These are phyloP conservation scores for Drosophila pandora DNA, from an alignment of 1,140 invertebrate genomes.

Conservation along the genomic window DNA sequence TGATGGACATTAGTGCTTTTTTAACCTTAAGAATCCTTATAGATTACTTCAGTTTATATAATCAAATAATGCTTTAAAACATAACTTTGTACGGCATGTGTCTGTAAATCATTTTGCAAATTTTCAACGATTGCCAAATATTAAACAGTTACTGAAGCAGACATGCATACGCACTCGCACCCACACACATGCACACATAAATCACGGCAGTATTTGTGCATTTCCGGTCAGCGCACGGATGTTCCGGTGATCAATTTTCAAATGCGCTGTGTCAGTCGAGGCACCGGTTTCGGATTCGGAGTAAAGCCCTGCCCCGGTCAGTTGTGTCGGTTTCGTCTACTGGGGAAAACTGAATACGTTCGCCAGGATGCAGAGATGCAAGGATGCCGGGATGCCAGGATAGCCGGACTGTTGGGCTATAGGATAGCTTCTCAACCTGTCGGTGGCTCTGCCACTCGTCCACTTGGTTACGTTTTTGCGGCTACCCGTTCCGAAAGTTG, in stretches of 20 bases:
- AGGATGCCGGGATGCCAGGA: conserved; percentile 1
- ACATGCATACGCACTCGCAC: conserved; percentile 26
- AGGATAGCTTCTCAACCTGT: conserved; percentile 62
- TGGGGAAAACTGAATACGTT: conserved; percentile 6
- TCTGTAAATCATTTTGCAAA: conserved; percentile 36
- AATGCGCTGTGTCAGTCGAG: conserved; percentile 74
- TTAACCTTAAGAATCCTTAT: no score
- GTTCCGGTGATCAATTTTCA: conserved; percentile 82
- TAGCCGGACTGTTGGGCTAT: not conserved
- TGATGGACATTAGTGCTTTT: not conserved
- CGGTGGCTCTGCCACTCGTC: conserved; percentile 45
- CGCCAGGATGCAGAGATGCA: not conserved
- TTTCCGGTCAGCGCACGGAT: conserved; percentile 80
- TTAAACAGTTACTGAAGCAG: conserved; percentile 54
- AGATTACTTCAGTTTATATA: no score
- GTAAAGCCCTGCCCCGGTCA: conserved; percentile 32
- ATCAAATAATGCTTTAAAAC: conserved; percentile 13
- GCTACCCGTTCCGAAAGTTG: conserved; percentile 34
- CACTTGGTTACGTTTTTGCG: conserved; percentile 60
- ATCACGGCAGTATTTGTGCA: conserved; percentile 73
- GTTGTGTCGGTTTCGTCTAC: conserved; percentile 21
- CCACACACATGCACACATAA: conserved; percentile 22
- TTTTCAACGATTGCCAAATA: conserved; percentile 55
- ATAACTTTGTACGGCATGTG: conserved; percentile 1
- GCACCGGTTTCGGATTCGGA: conserved; percentile 5